Evolutionary conservation across 2,888 invertebrate genomes (phyloP).

Genomic region (Drosophila hamatofila): DNA sequence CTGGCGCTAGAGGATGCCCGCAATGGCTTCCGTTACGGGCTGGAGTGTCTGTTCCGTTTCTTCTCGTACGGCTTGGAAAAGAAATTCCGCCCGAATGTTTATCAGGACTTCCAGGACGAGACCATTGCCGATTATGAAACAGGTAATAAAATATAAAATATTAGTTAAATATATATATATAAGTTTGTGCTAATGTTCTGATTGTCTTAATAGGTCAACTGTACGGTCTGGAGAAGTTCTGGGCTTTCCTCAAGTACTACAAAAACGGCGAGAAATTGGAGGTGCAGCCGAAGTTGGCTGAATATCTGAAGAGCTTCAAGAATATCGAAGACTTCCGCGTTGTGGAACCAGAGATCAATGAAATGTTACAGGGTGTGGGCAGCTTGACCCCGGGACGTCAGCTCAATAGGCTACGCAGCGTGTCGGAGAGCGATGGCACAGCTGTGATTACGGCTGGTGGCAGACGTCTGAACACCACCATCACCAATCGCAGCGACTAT

Average conservation of each 20-base stretch:
- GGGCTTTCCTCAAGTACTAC: conserved; percentile 99
- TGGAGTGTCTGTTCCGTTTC: conserved; percentile 97
- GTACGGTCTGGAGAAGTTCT: conserved; percentile 99
- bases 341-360: conserved; percentile 88
- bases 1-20: conserved; percentile 97
- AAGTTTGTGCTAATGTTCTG: background rate
- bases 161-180: background rate
- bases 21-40: conserved; percentile 94
- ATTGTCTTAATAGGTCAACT: conserved; percentile 90
- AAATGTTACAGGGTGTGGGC: conserved; percentile 87
- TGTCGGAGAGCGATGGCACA: conserved; percentile 88
- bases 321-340: conserved; percentile 96
- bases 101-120: conserved; percentile 97
- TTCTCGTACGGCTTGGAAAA: conserved; percentile 99
- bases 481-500: conserved; percentile 85
- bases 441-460: conserved; percentile 75
- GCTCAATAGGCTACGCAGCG: conserved; percentile 88
- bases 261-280: conserved; percentile 91
- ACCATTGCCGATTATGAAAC: conserved; percentile 95
- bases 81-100: conserved; percentile 97
- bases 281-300: conserved; percentile 90
- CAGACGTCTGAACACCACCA: conserved; percentile 84
- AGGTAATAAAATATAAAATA: conserved; percentile 86
- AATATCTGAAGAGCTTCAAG: conserved; percentile 91
- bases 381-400: conserved; percentile 86